phyloP scores from a whole-genome alignment of 2,113 vertebrate species.

The Calidris pugnax region DNA sequence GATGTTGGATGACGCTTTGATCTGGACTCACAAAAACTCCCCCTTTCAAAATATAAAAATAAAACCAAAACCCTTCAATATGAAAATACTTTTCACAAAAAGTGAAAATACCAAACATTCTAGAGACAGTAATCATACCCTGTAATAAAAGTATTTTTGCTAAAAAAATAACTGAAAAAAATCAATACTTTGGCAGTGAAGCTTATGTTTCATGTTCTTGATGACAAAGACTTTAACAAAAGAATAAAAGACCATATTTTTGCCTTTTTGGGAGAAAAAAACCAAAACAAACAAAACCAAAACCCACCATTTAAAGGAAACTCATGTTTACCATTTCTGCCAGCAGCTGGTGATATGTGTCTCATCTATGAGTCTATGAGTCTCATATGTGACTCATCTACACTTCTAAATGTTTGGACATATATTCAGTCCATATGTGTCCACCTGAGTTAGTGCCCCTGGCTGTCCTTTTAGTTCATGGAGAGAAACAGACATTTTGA shows the following conservation, averaged over 20 bases:
- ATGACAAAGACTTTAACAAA: not conserved
- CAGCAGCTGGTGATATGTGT: not conserved
- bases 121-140: fast-evolving
- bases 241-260: fast-evolving
- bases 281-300: too few species aligned
- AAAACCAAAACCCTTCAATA: not conserved
- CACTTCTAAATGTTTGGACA: not conserved
- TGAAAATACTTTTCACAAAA: not conserved
- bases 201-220: not conserved
- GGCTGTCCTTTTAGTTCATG: not conserved
- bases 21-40: not conserved
- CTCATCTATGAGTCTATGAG: too few species aligned
- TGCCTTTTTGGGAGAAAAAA: fast-evolving
- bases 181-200: not conserved
- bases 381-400: fast-evolving
- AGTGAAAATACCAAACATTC: not conserved
- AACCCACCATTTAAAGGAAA: not conserved
- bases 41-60: not conserved
- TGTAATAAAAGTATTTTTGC: not conserved
- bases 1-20: not conserved
- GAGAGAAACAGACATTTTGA: not conserved
- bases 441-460: fast-evolving
- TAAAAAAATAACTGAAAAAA: not conserved
- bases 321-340: not conserved
- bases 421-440: not conserved